Evolutionary conservation across 2,888 invertebrate genomes (phyloP).

Genomic region (Macrosoma leucophasiata): DNA sequence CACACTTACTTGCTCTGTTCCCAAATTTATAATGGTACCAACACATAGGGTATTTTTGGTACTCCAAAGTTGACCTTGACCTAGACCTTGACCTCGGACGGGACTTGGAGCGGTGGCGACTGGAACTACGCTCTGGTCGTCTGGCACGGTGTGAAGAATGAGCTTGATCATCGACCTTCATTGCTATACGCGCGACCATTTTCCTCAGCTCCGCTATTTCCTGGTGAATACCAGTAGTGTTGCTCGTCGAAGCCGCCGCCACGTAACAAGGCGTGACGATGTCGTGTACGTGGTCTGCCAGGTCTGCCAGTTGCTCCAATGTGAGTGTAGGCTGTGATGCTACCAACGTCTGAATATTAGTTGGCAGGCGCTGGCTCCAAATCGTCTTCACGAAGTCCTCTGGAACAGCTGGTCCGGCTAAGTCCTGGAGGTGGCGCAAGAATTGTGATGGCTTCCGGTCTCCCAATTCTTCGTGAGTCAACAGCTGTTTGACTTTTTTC

Average conservation of each 20-base stretch:
- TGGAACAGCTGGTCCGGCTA: slow-evolving; percentile 17
- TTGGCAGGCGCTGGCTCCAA: slow-evolving; percentile 19
- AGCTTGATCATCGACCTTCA: slow-evolving; percentile 2
- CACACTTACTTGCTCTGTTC: slow-evolving; percentile 19
- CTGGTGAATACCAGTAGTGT: background rate
- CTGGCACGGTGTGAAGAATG: background rate
- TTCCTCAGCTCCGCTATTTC: slow-evolving; percentile 2
- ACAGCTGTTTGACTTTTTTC: slow-evolving; percentile 16
- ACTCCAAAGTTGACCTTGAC: slow-evolving; percentile 5
- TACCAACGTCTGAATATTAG: slow-evolving; percentile 16
- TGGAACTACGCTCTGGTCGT: slow-evolving; percentile 1
- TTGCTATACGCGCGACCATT: slow-evolving; percentile 5
- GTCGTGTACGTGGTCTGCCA: slow-evolving; percentile 18
- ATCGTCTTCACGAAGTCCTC: slow-evolving; percentile 19
- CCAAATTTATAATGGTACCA: slow-evolving; percentile 23
- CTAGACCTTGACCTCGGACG: slow-evolving; percentile 7
- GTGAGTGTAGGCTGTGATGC: slow-evolving; percentile 13
- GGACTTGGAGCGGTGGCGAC: slow-evolving; percentile 5
- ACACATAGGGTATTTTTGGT: no score
- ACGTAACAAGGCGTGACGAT: slow-evolving; percentile 3
- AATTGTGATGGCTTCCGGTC: slow-evolving; percentile 23
- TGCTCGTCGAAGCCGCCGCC: slow-evolving; percentile 1
- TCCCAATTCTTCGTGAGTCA: slow-evolving; percentile 17
- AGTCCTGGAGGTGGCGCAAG: no score
- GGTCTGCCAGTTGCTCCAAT: slow-evolving; percentile 16